A percentile compares a stretch with the other conserved stretches of the same genome.
Evolutionary conservation across 1,140 invertebrate species (phyloP).

Genomic region (Calycopis cecrops): DNA sequence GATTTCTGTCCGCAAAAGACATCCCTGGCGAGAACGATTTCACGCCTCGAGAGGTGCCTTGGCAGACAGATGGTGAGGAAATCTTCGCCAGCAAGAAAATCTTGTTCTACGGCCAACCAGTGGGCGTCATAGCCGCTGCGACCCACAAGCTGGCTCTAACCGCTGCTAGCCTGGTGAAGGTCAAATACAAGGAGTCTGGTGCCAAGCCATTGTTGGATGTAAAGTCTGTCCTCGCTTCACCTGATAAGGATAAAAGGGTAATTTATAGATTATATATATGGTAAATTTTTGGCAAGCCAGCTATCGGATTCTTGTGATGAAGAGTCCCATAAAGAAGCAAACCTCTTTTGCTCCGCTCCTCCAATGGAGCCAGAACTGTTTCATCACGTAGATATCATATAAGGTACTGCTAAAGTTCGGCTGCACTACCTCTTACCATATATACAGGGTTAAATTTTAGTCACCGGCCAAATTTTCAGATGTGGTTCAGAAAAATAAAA

Average conservation of each 20-base stretch:
- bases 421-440: too few relatives aligned
- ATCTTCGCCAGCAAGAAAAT: slow-evolving; percentile 75
- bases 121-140: slow-evolving; percentile 82
- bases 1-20: slow-evolving; percentile 83
- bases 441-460: too few relatives aligned
- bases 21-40: slow-evolving; percentile 84
- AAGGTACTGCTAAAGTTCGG: too few relatives aligned
- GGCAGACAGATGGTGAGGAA: slow-evolving; percentile 59
- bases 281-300: too few relatives aligned
- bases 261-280: slow-evolving; percentile 18
- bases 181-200: slow-evolving; percentile 76
- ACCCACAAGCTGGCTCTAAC: slow-evolving; percentile 77
- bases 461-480: too few relatives aligned
- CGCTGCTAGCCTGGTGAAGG: slow-evolving; percentile 79
- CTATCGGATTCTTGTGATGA: too few relatives aligned
- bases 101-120: slow-evolving; percentile 81
- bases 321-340: too few relatives aligned
- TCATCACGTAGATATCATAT: too few relatives aligned
- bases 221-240: slow-evolving; percentile 75
- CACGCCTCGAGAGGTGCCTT: slow-evolving; percentile 41
- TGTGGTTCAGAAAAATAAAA: too few relatives aligned
- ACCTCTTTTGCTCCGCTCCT: too few relatives aligned
- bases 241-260: slow-evolving; percentile 57
- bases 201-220: slow-evolving; percentile 65
- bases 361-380: too few relatives aligned